These are phyloP conservation scores for Pristionchus fissidentatus DNA, from an alignment of 2,888 invertebrate genomes.

Conservation along the genomic window DNA sequence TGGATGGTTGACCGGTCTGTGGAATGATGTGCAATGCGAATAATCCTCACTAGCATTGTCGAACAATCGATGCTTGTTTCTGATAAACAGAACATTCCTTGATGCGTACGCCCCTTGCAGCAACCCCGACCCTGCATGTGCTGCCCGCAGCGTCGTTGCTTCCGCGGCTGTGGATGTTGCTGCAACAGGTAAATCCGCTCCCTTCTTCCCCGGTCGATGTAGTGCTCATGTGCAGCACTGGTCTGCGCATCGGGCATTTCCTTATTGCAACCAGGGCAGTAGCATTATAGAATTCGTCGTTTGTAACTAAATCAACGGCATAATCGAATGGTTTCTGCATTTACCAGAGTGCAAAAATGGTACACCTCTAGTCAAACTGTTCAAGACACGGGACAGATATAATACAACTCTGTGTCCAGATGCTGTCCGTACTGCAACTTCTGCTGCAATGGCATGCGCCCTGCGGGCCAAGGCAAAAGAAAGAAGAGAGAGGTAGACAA, in stretches of 20 bases:
- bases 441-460: constrained; percentile 30
- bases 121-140: constrained; percentile 46
- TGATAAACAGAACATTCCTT: neutral
- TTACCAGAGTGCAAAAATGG: neutral
- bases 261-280: neutral
- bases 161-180: constrained; percentile 31
- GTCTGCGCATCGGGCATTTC: neutral
- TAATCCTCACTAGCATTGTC: neutral
- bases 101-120: neutral
- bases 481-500: constrained; percentile 43
- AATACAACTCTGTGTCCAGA: too few relatives aligned
- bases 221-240: too few relatives aligned
- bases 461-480: neutral
- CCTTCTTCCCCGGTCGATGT: too few relatives aligned
- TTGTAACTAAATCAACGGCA: too few relatives aligned
- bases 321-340: neutral
- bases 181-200: neutral
- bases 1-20: too few relatives aligned
- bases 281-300: neutral
- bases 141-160: constrained; percentile 27
- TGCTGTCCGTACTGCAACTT: constrained; percentile 49
- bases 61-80: neutral
- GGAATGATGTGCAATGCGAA: too few relatives aligned
- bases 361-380: too few relatives aligned
- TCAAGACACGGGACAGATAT: too few relatives aligned